Conservation (phyloP, 2,888 invertebrate species). For the Zeuzera pyrina region DNA sequence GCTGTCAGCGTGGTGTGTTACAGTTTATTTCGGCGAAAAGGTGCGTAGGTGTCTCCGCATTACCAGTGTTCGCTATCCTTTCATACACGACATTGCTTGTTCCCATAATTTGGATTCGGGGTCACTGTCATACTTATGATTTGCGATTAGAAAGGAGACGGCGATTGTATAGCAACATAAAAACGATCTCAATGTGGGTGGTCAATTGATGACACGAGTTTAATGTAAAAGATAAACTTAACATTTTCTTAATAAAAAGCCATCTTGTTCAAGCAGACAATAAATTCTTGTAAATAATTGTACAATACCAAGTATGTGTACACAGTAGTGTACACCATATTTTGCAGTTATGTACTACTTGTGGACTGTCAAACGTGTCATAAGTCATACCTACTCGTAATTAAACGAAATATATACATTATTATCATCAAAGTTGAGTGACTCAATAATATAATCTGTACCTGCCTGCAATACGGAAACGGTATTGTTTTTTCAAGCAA, state of each 20-base stretch:
- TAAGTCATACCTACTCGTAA: too few species aligned
- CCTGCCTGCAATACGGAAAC: conserved; percentile 36
- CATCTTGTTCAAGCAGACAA: too few species aligned
- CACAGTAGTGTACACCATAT: too few species aligned
- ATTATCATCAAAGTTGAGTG: too few species aligned
- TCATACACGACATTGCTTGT: conserved; percentile 62
- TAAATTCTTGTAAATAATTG: too few species aligned
- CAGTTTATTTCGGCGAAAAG: conserved; percentile 64
- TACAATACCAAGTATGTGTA: too few species aligned
- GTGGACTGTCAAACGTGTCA: too few species aligned
- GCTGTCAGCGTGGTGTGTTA: conserved; percentile 34
- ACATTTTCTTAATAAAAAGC: too few species aligned
- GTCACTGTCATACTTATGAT: conserved; percentile 62
- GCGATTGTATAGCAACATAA: conserved; percentile 52
- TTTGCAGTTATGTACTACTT: too few species aligned
- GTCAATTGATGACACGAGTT: conserved; percentile 22
- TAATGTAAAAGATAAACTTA: conserved; percentile 23
- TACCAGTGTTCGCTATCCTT: conserved; percentile 49
- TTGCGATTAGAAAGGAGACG: conserved; percentile 65
- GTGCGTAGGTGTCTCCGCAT: conserved; percentile 59
- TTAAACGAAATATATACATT: too few species aligned
- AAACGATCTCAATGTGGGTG: conserved; percentile 50
- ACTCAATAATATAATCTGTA: conserved; percentile 24
- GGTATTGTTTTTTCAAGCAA: conserved; percentile 22
- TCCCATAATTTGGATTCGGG: conserved; percentile 69